Base-by-base conservation (phyloP, 2,797 vertebrate species). In the Neostethus bicornis region DNA sequence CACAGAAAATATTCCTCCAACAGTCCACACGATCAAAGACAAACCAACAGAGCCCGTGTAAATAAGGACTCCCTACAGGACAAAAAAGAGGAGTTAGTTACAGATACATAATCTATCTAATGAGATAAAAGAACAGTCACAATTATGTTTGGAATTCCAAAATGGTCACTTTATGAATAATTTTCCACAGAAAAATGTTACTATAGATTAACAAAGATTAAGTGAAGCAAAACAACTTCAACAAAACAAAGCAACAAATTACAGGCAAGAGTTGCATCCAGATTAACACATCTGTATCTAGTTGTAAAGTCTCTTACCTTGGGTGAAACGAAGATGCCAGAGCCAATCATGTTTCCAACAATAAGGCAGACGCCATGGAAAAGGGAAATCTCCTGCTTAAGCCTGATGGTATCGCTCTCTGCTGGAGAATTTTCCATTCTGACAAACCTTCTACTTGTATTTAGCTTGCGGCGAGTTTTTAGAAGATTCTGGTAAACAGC, bases 281-380 rank as follows among this genome's bases (percentile, higher is more conserved):
- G n/a, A n/a, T n/a, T n/a, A n/a, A n/a, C n/a, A n/a, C n/a, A n/a
- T n/a, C n/a, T n/a, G n/a, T n/a, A n/a, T n/a, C n/a, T n/a, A n/a
- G n/a, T n/a, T 11, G 12, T 31, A 48, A 43, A 42, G 17, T 2
- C 6, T 56, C 58, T 39, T 77, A 89, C 87, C 81, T 89, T 92
- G 1, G 92, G 92, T 2, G 92, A 91, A 23, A 93, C 82, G 1
- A 93, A 93, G 68, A 93, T 93, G 7, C 92, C 92, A 0, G 92
- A 93, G 48, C 92, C 92, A 0, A 93, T 93, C 92, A 93, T 93
- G 49, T 93, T 93, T 17, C 92, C 92, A 44, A 93, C 92, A 0
- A 93, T 93, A 43, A 93, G 88, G 52, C 91, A 93, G 66, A 93
- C 91, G 0, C 92, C 92, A 1, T 93, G 92, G 5, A 93, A 85